Evolutionary conservation across 2,113 vertebrate species (phyloP), one percentile per base, ranked within the genome.

Genomic region (Patagioenas fasciata): DNA sequence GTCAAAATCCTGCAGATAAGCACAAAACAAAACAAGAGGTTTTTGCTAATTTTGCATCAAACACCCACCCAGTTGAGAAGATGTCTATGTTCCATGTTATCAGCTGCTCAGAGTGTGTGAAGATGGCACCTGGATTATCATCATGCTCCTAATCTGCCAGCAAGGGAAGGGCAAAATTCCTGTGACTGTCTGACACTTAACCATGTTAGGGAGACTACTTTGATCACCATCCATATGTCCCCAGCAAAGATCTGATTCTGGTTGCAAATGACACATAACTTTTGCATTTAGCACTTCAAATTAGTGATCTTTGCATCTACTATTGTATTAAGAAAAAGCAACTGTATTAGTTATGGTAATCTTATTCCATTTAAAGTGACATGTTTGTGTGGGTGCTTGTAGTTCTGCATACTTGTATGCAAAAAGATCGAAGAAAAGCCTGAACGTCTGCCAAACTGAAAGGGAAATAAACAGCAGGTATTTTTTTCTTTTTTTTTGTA

Each of bases 401-500:
- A 92, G 44, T 11, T 85, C 31, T 80, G 48, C 36, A 31, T 54
- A 58, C 17, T 15, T 79, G n/a, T 84, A 48, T 75, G 51, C 62
- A 89, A 97, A 95, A 51, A 92, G 88, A 74, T 44, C 11, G 48
- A 91, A 93, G 51, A 70, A 82, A 90, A 93, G 26, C 21, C 66
- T 77, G 53, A 95, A 84, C 11, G 13, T 15, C 60, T 95, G 85
- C 54, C 94, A 96, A 95, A 89, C 5, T 2, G 0, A 80, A 65
- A 95, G 86, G 60, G 58, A 91, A 91, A 95, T 64, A 90, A 95
- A 61, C n/a, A 75, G 47, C n/a, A 88, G 48, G 56, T 60, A 93
- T 83, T 67, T 1, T 42, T 91, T 17, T 42, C 7, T 42, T 42
- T 42, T 42, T 42, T 42, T 42, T 42, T 42, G 12, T 53, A 85